Percentiles rank a stretch among this genome's conserved stretches.
These are phyloP conservation scores for Drosophila tripunctata DNA, from an alignment of 2,888 invertebrate species.

Conservation along the genomic window DNA sequence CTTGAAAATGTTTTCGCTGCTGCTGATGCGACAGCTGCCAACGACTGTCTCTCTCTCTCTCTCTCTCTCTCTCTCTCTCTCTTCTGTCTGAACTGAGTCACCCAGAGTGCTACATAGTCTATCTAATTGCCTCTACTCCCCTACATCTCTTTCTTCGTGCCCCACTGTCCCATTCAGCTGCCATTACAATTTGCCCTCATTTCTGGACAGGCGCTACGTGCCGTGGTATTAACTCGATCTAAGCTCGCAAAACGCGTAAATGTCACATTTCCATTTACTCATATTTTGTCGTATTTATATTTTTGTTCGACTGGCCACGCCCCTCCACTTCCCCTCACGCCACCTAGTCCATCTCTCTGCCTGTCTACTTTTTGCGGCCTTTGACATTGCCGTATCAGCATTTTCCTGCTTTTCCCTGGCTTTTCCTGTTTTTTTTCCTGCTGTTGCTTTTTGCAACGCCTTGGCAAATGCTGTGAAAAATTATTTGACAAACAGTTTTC, in stretches of 20 bases:
- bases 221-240: slow-evolving; percentile 74
- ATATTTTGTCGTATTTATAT: slow-evolving; percentile 69
- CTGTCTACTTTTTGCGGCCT: slow-evolving; percentile 15
- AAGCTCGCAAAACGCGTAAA: slow-evolving; percentile 74
- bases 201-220: slow-evolving; percentile 51
- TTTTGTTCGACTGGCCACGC: slow-evolving; percentile 58
- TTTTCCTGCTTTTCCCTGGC: slow-evolving; percentile 28
- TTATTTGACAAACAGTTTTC: slow-evolving; percentile 79
- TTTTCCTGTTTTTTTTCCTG: slow-evolving; percentile 1
- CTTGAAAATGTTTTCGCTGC: slow-evolving; percentile 63
- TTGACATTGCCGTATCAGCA: slow-evolving; percentile 60
- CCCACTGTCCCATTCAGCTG: not conserved
- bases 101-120: slow-evolving; percentile 9
- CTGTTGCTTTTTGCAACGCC: slow-evolving; percentile 17
- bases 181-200: slow-evolving; percentile 5
- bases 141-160: not conserved
- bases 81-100: not conserved
- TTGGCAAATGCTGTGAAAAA: slow-evolving; percentile 66
- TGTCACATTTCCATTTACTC: slow-evolving; percentile 76
- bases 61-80: not conserved
- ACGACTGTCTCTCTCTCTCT: slow-evolving; percentile 7
- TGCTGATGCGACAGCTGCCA: slow-evolving; percentile 62
- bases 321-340: not conserved
- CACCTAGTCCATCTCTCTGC: not conserved
- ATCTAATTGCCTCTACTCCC: slow-evolving; percentile 3